Evolutionary conservation across 2,888 invertebrate genomes (phyloP).

Genomic region (Gastracanthus pulcherrimus): DNA sequence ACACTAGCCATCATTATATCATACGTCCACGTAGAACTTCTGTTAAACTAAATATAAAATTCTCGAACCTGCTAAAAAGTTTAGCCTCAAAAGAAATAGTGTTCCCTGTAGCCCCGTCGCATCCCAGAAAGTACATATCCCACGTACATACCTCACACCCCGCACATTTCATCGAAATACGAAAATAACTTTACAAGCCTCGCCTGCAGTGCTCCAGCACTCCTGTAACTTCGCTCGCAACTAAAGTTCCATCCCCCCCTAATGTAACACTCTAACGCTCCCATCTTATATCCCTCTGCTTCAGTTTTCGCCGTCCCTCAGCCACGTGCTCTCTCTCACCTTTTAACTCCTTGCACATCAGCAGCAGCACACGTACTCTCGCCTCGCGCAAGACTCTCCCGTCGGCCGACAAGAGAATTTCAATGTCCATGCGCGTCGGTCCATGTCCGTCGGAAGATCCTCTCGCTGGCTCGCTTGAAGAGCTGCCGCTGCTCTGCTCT

Average conservation of each 20-base stretch:
- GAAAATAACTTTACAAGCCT: conserved; percentile 33
- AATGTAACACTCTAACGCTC: not conserved
- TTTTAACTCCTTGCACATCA: not conserved
- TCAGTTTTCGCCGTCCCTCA: too few species aligned
- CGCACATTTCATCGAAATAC: not conserved
- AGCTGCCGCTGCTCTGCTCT: conserved; percentile 11
- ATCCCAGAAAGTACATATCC: not conserved
- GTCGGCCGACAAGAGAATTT: not conserved
- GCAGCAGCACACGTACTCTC: not conserved
- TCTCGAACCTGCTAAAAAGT: not conserved
- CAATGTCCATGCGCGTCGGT: not conserved
- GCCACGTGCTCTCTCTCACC: not conserved
- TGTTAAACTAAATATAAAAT: not conserved
- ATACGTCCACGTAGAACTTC: too few species aligned
- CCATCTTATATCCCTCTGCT: not conserved
- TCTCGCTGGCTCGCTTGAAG: conserved; percentile 5
- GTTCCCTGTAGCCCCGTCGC: not conserved
- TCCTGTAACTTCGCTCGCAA: not conserved
- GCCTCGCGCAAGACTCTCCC: not conserved
- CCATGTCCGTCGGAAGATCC: not conserved
- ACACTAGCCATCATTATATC: too few species aligned
- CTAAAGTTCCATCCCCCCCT: conserved; percentile 3
- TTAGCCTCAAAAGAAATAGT: not conserved
- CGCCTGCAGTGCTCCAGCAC: conserved; percentile 1
- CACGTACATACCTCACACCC: not conserved